Evolutionary conservation across 2,888 invertebrate species (phyloP), one percentile per base, ranked within the genome.

Genomic region (Tetropium fuscum): DNA sequence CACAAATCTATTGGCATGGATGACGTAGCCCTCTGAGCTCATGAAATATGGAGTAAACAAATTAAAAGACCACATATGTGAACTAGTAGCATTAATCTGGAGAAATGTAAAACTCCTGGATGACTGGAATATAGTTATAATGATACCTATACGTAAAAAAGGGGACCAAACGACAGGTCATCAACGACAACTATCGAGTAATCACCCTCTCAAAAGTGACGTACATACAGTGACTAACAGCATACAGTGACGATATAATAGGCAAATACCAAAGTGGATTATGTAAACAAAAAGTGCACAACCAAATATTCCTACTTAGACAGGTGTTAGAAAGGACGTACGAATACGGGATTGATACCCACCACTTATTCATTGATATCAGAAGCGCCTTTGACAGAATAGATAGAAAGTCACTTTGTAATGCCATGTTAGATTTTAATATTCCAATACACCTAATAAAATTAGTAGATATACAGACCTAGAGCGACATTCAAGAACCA

Each of bases 371-470:
- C 30, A 30, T 30, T 10, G 30, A 8, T 30, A 10, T 30, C 30
- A 30, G 30, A 30, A 30, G 30, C 30, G 30, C 30, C 30, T 30
- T 10, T 30, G 30, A 30, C 7, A 30, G 30, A 3, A 30, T 30
- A 30, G 30, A 30, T 30, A 4, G 30, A 30, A 30, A n/a, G 2
- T 30, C 30, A 30, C 30, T 30, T n/a, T n/a, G n/a, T n/a, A n/a
- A n/a, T n/a, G n/a, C n/a, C n/a, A n/a, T 30, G 30, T 10, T 27
- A 6, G 25, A 45, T 27, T 27, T 45, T 16, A 30, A 5, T 15
- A 22, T 45, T 13, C 16, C 8, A 40, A n/a, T 40, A 4, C n/a
- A 16, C 11, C 40, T 40, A 19, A 40, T 18, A 40, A 40, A 40
- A 30, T 27, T 27, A 27, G 27, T 27, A n/a, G n/a, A n/a, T n/a